A percentile compares a stretch with the other conserved stretches of the same genome.
phyloP scores from a whole-genome alignment of 2,113 vertebrate species.

The Oceanites oceanicus region DNA sequence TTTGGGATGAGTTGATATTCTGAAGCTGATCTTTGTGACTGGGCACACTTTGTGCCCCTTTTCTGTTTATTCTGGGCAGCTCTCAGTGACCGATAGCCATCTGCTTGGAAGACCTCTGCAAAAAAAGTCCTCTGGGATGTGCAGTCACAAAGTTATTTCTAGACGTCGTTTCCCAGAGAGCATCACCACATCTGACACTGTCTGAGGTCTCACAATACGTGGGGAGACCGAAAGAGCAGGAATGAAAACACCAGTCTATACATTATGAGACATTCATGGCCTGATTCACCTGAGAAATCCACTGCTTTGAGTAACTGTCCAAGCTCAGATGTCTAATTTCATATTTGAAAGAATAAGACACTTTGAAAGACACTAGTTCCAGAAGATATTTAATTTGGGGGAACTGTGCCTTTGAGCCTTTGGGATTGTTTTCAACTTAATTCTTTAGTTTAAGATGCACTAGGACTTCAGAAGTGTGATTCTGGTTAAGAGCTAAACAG shows the following conservation, averaged over 20 bases:
- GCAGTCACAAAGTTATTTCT: neutral
- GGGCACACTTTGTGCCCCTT: neutral
- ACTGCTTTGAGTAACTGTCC: neutral
- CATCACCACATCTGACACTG: neutral
- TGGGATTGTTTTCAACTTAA: neutral
- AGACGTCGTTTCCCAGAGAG: neutral
- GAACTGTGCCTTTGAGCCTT: neutral
- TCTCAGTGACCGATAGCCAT: neutral
- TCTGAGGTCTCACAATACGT: neutral
- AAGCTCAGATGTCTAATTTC: neutral
- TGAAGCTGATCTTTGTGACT: neutral
- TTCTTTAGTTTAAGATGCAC: neutral
- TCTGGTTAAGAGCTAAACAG: neutral
- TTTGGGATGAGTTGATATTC: neutral
- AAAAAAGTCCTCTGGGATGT: neutral
- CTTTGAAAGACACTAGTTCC: neutral
- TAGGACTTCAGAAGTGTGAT: neutral
- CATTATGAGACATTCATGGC: neutral
- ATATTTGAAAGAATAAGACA: neutral
- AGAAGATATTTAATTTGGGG: neutral
- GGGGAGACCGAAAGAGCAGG: neutral
- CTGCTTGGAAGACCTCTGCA: neutral
- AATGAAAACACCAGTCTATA: neutral
- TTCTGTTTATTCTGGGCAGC: neutral
- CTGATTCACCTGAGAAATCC: neutral